Base-by-base conservation (phyloP, 2,797 vertebrate genomes). In the Sternarchorhynchus goeldii region DNA sequence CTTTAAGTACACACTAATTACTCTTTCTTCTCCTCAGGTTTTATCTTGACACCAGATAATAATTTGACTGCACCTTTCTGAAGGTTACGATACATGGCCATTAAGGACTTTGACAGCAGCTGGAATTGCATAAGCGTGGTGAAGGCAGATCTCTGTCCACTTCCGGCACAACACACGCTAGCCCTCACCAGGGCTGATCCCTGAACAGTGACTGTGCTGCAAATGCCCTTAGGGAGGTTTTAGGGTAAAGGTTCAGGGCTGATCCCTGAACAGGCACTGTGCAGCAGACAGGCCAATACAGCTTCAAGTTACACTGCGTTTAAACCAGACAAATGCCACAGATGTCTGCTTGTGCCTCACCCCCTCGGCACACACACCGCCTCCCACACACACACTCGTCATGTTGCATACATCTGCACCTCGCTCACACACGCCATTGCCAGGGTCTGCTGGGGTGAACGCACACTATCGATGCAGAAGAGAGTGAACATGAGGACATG, bases 291-390 rank as follows among this genome's bases (percentile, higher is more conserved):
- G 91, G 89, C 91, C 92, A 91, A 92, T 90, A 88, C 88, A 91
- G 92, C 88, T 94, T 93, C 86, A 90, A 50, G 93, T 94, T 94
- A 93, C 93, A 93, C 93, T 94, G 93, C 93, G 93, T 93, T 94
- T 94, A 94, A 94, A 93, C 92, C 92, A 93, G 92, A 94, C 91
- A 93, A 92, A 93, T 95, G 92, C 92, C 93, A 90, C 88, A 89
- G 92, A 94, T 94, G 91, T 89, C 90, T 93, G 91, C 90, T 92
- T 87, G 88, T 92, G 92, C 92, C 92, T 92, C 88, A 68, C 91
- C 90, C 92, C 91, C 91, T 92, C 76, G 36, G 88, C 87, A 91
- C 93, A 93, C 91, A 93, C 39, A 39, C 4, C 93, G 92, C 83
- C 86, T 90, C 90, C 90, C 88, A 89, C 90, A 91, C 91, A 92